Conservation (phyloP, 2,888 invertebrate genomes). For the Cylindroiulus punctatus region DNA sequence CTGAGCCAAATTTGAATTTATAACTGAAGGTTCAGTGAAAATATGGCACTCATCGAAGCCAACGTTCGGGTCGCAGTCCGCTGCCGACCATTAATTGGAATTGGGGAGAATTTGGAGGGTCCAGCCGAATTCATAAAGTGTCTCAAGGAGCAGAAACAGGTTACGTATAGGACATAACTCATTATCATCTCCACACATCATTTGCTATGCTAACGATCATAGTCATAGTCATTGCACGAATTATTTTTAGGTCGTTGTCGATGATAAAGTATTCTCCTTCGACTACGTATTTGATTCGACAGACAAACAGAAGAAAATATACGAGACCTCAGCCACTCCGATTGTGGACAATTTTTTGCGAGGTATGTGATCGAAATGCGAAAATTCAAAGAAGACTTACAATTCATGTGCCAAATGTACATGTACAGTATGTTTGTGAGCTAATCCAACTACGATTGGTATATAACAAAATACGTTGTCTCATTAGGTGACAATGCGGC, state of each 20-base stretch:
- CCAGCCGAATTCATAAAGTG: neutral
- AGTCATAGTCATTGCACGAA: neutral
- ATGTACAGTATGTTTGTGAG: too few relatives aligned
- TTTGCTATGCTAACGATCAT: too few relatives aligned
- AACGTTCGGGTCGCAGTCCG: constrained; percentile 32
- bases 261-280: constrained; percentile 73
- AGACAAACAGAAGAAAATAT: constrained; percentile 79
- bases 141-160: constrained; percentile 42
- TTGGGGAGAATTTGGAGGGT: neutral
- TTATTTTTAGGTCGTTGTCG: constrained; percentile 6
- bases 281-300: constrained; percentile 84
- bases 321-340: constrained; percentile 63
- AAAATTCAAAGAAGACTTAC: too few relatives aligned
- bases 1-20: neutral
- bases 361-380: too few relatives aligned
- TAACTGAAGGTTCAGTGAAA: neutral
- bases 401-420: too few relatives aligned
- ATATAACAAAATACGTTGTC: constrained; percentile 57
- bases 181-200: too few relatives aligned
- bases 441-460: too few relatives aligned
- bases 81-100: constrained; percentile 25
- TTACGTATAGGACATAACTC: neutral
- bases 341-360: constrained; percentile 17
- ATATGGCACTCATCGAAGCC: neutral
- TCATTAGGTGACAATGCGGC: constrained; percentile 70